phyloP scores from a whole-genome alignment of 2,113 vertebrate species.

The Sceloporus tristichus region DNA sequence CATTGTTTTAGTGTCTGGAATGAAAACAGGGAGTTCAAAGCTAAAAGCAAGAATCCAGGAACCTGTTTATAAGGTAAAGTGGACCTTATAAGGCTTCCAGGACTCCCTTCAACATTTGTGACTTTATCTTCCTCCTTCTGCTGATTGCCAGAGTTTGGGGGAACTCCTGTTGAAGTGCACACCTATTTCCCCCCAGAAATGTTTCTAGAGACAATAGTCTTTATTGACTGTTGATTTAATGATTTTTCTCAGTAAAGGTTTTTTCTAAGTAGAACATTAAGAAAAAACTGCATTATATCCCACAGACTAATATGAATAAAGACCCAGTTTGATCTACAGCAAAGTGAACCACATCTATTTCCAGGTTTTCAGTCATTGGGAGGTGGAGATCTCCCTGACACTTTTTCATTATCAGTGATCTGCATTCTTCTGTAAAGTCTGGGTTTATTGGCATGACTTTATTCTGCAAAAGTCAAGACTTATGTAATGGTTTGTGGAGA shows the following conservation, averaged over 20 bases:
- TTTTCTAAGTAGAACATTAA: neutral
- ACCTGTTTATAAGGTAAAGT: constrained; percentile 78
- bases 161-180: neutral
- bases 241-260: neutral
- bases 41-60: constrained; percentile 83
- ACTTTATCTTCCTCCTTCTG: neutral
- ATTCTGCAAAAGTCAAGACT: too few species aligned
- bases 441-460: too few species aligned
- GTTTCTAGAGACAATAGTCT: accelerated
- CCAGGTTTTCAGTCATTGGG: too few species aligned
- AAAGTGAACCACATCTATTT: too few species aligned
- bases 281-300: neutral
- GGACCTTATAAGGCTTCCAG: neutral
- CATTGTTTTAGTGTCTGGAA: constrained; percentile 83
- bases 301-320: too few species aligned
- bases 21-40: constrained; percentile 84
- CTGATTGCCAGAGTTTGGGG: neutral
- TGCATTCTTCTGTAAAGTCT: too few species aligned
- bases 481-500: too few species aligned
- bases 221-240: neutral
- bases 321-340: too few species aligned
- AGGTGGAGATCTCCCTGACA: too few species aligned
- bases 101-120: too few species aligned
- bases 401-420: too few species aligned
- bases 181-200: neutral